Evolutionary conservation across 2,888 invertebrate genomes (phyloP).

Genomic region (Listrodromus nycthemerus): DNA sequence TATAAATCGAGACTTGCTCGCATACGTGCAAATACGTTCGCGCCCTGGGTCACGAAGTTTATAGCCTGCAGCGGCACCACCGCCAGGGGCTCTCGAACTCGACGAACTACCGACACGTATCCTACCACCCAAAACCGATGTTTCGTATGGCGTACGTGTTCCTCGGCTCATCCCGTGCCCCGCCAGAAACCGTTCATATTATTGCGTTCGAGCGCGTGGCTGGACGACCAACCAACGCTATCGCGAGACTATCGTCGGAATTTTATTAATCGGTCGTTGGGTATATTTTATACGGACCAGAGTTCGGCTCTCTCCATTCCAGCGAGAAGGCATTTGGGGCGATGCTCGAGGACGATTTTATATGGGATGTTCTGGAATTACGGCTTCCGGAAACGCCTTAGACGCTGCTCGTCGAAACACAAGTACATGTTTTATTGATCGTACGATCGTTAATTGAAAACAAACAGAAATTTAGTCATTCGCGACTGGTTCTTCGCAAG

Average conservation of each 20-base stretch:
- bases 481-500: too few relatives aligned
- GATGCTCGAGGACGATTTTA: slow-evolving; percentile 67
- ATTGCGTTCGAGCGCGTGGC: slow-evolving; percentile 58
- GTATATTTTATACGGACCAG: slow-evolving; percentile 51
- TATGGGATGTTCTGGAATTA: slow-evolving; percentile 29
- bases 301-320: slow-evolving; percentile 59
- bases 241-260: slow-evolving; percentile 58
- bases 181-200: slow-evolving; percentile 30
- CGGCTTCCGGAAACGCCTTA: slow-evolving; percentile 34
- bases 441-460: too few relatives aligned
- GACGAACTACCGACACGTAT: slow-evolving; percentile 45
- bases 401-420: background rate
- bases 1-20: slow-evolving; percentile 60
- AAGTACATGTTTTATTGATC: background rate
- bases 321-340: slow-evolving; percentile 51
- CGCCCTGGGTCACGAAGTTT: slow-evolving; percentile 40
- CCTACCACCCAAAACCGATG: slow-evolving; percentile 20
- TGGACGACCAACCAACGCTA: background rate
- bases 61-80: slow-evolving; percentile 48
- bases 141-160: slow-evolving; percentile 15
- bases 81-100: slow-evolving; percentile 31
- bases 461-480: too few relatives aligned
- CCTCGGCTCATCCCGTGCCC: slow-evolving; percentile 12
- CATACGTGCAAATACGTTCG: slow-evolving; percentile 63
- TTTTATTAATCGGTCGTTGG: slow-evolving; percentile 62